A percentile compares a stretch with the other conserved stretches of the same genome.
These are phyloP conservation scores for Drosophila mauritiana DNA, from an alignment of 1,140 invertebrate species.

Conservation along the genomic window DNA sequence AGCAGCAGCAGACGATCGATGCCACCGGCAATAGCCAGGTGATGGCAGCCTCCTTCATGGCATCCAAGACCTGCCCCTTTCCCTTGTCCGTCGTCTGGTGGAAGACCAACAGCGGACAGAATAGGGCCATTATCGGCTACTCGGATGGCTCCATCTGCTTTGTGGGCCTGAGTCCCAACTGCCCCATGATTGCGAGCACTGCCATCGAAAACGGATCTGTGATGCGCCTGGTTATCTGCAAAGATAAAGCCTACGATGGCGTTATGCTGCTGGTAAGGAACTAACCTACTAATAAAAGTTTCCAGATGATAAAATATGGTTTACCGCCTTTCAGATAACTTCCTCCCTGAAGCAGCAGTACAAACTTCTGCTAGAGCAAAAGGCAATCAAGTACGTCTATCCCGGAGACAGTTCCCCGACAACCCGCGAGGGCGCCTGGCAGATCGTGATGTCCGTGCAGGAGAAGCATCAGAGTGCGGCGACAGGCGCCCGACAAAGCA, in stretches of 20 bases:
- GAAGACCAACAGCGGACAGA: slow-evolving; percentile 87
- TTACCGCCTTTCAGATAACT: slow-evolving; percentile 86
- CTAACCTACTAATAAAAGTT: neutral
- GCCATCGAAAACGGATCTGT: slow-evolving; percentile 87
- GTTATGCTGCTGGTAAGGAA: slow-evolving; percentile 88
- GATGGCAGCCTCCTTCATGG: slow-evolving; percentile 84
- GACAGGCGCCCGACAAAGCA: slow-evolving; percentile 63
- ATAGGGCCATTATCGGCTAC: slow-evolving; percentile 89
- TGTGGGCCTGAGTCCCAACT: slow-evolving; percentile 88
- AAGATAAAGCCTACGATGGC: slow-evolving; percentile 88
- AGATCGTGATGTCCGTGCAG: slow-evolving; percentile 81
- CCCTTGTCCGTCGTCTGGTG: slow-evolving; percentile 89
- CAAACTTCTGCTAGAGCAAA: slow-evolving; percentile 88
- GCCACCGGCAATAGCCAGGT: slow-evolving; percentile 85
- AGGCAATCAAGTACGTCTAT: slow-evolving; percentile 86
- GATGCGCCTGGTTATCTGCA: slow-evolving; percentile 87
- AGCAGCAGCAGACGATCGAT: slow-evolving; percentile 84
- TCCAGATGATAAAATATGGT: neutral
- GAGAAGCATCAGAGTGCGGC: slow-evolving; percentile 37
- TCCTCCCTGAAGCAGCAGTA: slow-evolving; percentile 87
- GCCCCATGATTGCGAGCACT: slow-evolving; percentile 88
- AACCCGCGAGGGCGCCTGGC: slow-evolving; percentile 79
- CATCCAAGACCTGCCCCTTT: slow-evolving; percentile 86
- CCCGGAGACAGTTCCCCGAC: slow-evolving; percentile 85
- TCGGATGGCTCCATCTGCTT: slow-evolving; percentile 90